These are phyloP conservation scores for Crypturellus undulatus DNA, from an alignment of 2,113 vertebrate species.

Conservation along the genomic window DNA sequence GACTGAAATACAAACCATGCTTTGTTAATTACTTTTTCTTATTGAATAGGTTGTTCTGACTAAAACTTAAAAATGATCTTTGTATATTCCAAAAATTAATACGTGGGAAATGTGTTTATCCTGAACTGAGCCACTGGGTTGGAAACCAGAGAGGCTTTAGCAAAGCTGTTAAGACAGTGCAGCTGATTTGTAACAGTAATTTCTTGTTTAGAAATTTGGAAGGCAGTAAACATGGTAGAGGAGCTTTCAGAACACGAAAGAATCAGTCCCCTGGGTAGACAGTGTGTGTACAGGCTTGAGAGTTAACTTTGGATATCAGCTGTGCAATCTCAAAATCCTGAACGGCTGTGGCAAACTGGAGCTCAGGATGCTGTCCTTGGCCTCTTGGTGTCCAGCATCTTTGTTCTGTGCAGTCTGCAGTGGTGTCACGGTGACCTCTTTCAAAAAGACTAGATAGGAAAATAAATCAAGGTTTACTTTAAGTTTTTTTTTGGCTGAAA, in stretches of 20 bases:
- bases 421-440: not conserved
- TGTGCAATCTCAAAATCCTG: not conserved
- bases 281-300: not conserved
- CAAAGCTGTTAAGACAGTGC: constrained; percentile 5
- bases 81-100: not conserved
- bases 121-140: not conserved
- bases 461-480: not conserved
- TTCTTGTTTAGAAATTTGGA: constrained; percentile 46
- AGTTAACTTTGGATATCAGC: not conserved
- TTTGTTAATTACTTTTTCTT: not conserved
- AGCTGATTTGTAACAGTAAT: constrained; percentile 29
- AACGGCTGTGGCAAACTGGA: not conserved
- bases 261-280: not conserved
- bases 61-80: not conserved
- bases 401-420: not conserved
- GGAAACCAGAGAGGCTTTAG: constrained; percentile 28
- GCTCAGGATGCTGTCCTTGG: not conserved
- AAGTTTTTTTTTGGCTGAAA: not conserved
- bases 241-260: not conserved
- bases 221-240: constrained; percentile 3
- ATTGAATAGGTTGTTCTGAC: not conserved
- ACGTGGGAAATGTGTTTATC: not conserved
- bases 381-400: not conserved
- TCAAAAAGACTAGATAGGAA: not conserved
- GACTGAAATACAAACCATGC: not conserved